Evolutionary conservation across 1,140 invertebrate genomes (phyloP).

Genomic region (Condylostylus longicornis): DNA sequence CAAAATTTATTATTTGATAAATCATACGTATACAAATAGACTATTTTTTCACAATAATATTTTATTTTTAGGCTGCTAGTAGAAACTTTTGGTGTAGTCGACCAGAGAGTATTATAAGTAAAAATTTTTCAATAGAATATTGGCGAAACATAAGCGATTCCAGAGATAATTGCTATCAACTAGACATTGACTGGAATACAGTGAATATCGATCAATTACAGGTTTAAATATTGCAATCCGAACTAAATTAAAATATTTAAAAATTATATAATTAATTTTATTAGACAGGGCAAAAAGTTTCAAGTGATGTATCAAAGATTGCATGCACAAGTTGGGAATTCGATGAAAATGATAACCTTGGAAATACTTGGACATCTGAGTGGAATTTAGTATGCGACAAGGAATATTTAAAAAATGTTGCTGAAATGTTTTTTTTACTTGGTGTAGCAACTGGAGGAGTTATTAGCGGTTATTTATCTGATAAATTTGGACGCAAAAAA

Average conservation of each 20-base stretch:
- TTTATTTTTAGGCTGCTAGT: constrained; percentile 33
- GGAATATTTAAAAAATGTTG: constrained; percentile 43
- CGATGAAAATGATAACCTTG: constrained; percentile 40
- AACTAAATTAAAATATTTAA: not conserved
- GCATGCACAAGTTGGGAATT: constrained; percentile 51
- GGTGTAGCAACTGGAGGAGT: constrained; percentile 53
- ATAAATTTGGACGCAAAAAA: constrained; percentile 58
- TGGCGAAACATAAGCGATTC: constrained; percentile 49
- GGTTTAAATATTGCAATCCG: too few species aligned
- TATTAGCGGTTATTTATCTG: constrained; percentile 53
- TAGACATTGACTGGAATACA: constrained; percentile 21
- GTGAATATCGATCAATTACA: constrained; percentile 13
- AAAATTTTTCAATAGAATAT: constrained; percentile 31
- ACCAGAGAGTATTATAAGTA: constrained; percentile 37
- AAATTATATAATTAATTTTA: not conserved
- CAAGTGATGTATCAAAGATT: constrained; percentile 6
- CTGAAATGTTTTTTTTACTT: constrained; percentile 51
- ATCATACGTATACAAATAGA: not conserved
- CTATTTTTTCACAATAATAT: not conserved
- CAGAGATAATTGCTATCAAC: constrained; percentile 34
- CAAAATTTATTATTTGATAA: too few species aligned
- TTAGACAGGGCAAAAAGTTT: constrained; percentile 1
- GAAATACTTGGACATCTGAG: constrained; percentile 46
- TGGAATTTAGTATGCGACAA: constrained; percentile 51
- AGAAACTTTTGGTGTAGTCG: constrained; percentile 46